Percentiles rank a stretch among this genome's conserved stretches.
phyloP scores from a whole-genome alignment of 2,888 invertebrate species.

The Melipona bicolor region DNA sequence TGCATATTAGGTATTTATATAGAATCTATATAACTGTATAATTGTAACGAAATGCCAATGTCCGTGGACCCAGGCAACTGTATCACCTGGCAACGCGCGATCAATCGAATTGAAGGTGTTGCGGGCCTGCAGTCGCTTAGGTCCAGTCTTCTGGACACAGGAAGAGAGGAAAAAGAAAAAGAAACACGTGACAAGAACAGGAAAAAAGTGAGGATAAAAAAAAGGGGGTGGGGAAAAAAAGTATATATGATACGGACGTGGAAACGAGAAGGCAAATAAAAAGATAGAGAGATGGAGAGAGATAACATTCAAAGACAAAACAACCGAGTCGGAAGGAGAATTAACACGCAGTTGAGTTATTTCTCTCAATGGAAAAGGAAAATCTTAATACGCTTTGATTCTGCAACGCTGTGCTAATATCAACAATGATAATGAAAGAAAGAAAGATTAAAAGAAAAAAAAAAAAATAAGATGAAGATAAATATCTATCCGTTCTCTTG shows the following conservation, averaged over 20 bases:
- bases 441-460: conserved; percentile 17
- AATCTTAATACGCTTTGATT: conserved; percentile 78
- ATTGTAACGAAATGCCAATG: conserved; percentile 84
- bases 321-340: conserved; percentile 57
- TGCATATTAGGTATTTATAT: conserved; percentile 84
- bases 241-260: conserved; percentile 1
- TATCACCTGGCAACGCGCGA: conserved; percentile 63
- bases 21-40: conserved; percentile 84
- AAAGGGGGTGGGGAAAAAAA: neutral
- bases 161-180: conserved; percentile 65
- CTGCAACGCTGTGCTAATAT: conserved; percentile 79
- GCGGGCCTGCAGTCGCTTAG: conserved; percentile 75
- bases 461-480: conserved; percentile 24
- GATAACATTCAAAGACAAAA: conserved; percentile 55
- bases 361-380: conserved; percentile 62
- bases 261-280: conserved; percentile 41
- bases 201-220: neutral
- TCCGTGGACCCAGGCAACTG: conserved; percentile 79
- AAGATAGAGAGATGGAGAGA: neutral
- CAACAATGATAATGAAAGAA: conserved; percentile 67
- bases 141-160: conserved; percentile 76
- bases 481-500: conserved; percentile 66
- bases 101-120: conserved; percentile 73
- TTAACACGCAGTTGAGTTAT: conserved; percentile 65
- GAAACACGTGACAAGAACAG: conserved; percentile 48